phyloP scores from a whole-genome alignment of 2,888 invertebrate species.

The Ophonus ardosiacus region DNA sequence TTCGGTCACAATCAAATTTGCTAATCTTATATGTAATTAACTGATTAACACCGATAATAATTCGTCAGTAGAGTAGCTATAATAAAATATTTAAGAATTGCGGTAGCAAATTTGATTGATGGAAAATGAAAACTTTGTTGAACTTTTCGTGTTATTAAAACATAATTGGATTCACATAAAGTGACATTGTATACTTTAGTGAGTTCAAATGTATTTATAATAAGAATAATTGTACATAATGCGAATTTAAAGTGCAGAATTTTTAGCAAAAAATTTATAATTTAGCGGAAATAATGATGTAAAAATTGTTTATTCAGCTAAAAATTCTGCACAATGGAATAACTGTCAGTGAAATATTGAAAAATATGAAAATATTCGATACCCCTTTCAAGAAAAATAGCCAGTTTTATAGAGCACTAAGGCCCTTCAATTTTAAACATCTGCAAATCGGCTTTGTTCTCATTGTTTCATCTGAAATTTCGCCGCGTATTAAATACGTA shows the following conservation, averaged over 20 bases:
- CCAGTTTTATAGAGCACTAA: too few species aligned
- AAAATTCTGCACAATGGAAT: neutral
- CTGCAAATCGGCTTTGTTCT: too few species aligned
- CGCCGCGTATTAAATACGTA: too few species aligned
- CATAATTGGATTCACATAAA: constrained; percentile 4
- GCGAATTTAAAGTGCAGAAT: constrained; percentile 1
- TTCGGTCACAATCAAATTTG: constrained; percentile 28
- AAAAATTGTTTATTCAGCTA: neutral
- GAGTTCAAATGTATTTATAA: neutral
- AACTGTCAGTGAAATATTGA: constrained; percentile 12
- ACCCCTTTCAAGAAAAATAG: too few species aligned
- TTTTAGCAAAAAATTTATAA: neutral
- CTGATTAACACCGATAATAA: constrained; percentile 20
- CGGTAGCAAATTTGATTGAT: constrained; percentile 27
- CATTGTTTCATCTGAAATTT: too few species aligned
- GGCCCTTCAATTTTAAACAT: too few species aligned
- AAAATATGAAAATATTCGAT: too few species aligned
- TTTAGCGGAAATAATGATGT: constrained; percentile 15
- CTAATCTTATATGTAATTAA: constrained; percentile 8
- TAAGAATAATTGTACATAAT: constrained; percentile 27
- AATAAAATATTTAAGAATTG: constrained; percentile 11
- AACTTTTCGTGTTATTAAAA: constrained; percentile 22
- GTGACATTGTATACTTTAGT: neutral
- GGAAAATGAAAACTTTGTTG: neutral
- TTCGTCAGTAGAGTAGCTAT: neutral